Base-by-base conservation (phyloP, 2,888 invertebrate species). In the Caenorhabditis sp. region DNA sequence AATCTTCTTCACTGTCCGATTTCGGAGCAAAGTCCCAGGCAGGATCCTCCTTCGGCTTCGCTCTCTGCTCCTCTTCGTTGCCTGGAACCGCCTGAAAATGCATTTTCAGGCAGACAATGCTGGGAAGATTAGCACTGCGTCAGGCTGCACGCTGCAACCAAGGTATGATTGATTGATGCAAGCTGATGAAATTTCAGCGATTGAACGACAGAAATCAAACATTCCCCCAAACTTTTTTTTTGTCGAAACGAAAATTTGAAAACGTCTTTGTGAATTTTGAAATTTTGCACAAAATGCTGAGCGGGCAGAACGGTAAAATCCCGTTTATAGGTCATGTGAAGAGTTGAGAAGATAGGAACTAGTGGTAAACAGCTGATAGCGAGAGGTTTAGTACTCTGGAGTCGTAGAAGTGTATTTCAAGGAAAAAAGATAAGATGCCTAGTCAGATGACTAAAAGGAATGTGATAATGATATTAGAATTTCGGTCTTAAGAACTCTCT, bases 91-190 rank as follows among this genome's bases (percentile, higher is more conserved):
- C 15, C 30, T n/a, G 24, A 41, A 52, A 17, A 9, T 37, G 30
- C 50, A 41, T 26, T 50, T 66, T 50, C 58, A 66, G 66, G 41
- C 2, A 26, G 52, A 41, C 5, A 30, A 66, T 66, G 66, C 41
- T 66, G n/a, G 66, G 66, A 66, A 56, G 66, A 50, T 41, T 66
- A 24, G 50, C 56, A 22, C 15, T 52, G 30, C 43, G 68, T 1
- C 58, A 68, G n/a, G 17, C 26, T 3, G 35, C 48, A 26, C 58
- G 58, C 9, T 52, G 24, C 24, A 52, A 35, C 7, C 30, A 26
- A 58, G 52, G 68, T 68, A n/a, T n/a, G n/a, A n/a, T n/a, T n/a
- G n/a, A n/a, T n/a, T 41, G 41, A 41, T 20, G 41, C 9, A 41
- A 41, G 20, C 41, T 41, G 41, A 41, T 17, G 41, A 41, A 41